Evolutionary conservation across 2,888 invertebrate genomes (phyloP).

Genomic region (Atethmia centrago): DNA sequence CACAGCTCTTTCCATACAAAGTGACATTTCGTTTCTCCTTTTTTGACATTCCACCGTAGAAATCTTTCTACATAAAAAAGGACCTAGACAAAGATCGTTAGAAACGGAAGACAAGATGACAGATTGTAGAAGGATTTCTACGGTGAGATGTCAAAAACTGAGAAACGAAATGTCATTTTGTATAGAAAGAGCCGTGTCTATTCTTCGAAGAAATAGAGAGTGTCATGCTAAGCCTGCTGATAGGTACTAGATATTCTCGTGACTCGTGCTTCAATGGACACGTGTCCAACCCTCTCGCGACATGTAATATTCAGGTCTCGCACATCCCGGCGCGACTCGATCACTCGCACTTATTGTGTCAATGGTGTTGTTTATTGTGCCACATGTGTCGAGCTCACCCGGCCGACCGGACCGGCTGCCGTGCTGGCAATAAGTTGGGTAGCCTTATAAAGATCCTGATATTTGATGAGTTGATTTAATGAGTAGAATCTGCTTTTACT

Average conservation of each 20-base stretch:
- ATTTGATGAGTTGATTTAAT: neutral
- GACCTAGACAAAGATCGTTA: too few relatives aligned
- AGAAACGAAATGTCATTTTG: too few relatives aligned
- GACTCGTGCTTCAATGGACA: slow-evolving; percentile 32
- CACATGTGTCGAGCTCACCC: slow-evolving; percentile 31
- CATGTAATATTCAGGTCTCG: slow-evolving; percentile 80
- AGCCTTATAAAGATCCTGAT: neutral
- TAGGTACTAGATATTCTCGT: slow-evolving; percentile 16
- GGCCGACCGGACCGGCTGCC: slow-evolving; percentile 11
- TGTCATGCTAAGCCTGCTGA: too few relatives aligned
- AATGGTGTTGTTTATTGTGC: slow-evolving; percentile 76
- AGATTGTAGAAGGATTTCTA: too few relatives aligned
- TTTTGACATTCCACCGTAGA: too few relatives aligned
- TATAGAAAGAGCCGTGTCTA: too few relatives aligned
- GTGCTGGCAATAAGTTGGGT: neutral
- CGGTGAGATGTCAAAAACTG: too few relatives aligned
- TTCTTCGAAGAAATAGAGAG: too few relatives aligned
- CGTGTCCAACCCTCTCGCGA: slow-evolving; percentile 44
- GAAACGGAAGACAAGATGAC: too few relatives aligned
- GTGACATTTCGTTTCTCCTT: too few relatives aligned
- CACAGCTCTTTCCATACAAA: too few relatives aligned
- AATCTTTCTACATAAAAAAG: too few relatives aligned
- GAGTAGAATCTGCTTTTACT: neutral
- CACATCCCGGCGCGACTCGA: slow-evolving; percentile 67
- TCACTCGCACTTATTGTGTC: slow-evolving; percentile 78